Evolutionary conservation across 2,113 vertebrate species (phyloP).

Genomic region (Gambusia holbrooki): DNA sequence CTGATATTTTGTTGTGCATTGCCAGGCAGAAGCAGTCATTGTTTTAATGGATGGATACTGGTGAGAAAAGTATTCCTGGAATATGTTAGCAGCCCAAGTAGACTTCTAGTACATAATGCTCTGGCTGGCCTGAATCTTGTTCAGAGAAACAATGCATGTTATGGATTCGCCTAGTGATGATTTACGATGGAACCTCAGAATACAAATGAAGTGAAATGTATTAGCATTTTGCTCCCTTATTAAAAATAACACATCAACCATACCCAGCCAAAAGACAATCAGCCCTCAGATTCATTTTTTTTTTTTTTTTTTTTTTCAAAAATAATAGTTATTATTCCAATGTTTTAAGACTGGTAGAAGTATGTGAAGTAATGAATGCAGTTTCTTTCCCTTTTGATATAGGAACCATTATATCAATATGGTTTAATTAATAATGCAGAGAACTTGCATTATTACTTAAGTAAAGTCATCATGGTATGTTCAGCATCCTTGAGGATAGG

Average conservation of each 20-base stretch:
- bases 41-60: too few species aligned
- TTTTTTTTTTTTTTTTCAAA: too few species aligned
- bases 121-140: neutral
- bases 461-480: neutral
- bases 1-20: neutral
- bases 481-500: neutral
- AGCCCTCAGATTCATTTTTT: too few species aligned
- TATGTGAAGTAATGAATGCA: too few species aligned
- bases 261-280: too few species aligned
- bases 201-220: neutral
- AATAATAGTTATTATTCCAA: too few species aligned
- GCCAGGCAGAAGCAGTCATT: neutral
- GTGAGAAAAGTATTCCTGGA: neutral
- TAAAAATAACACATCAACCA: too few species aligned
- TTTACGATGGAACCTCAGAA: neutral
- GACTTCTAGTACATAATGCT: neutral
- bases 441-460: neutral
- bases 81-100: too few species aligned
- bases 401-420: too few species aligned
- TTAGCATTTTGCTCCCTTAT: too few species aligned
- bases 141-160: neutral
- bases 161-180: neutral
- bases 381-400: too few species aligned
- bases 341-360: too few species aligned
- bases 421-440: neutral